phyloP scores from a whole-genome alignment of 2,113 vertebrate genomes.

The Barbus barbus region DNA sequence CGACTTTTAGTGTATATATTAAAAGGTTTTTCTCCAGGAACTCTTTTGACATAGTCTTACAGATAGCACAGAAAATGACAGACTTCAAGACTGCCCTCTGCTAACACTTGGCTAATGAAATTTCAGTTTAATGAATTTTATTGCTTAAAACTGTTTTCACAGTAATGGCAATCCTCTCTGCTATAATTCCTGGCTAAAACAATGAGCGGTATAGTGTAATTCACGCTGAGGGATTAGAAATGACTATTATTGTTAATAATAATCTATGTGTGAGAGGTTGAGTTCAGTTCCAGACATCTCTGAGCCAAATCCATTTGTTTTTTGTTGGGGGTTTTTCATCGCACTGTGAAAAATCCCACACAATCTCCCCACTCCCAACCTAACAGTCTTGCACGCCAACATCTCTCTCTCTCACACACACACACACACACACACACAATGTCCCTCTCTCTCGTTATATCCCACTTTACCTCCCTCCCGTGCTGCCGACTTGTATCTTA shows the following conservation, averaged over 20 bases:
- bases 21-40: not conserved
- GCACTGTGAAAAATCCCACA: not conserved
- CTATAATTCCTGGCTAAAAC: constrained; percentile 26
- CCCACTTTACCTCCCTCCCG: constrained; percentile 16
- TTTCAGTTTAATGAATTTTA: not conserved
- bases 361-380: not conserved
- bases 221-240: constrained; percentile 6
- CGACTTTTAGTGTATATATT: too few species aligned
- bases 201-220: constrained; percentile 22
- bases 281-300: constrained; percentile 31
- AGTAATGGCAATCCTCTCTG: constrained; percentile 19
- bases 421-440: not conserved
- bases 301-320: constrained; percentile 39
- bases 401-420: not conserved
- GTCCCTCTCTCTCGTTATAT: not conserved
- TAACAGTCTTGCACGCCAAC: not conserved
- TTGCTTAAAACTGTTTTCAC: constrained; percentile 28
- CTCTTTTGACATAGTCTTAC: not conserved
- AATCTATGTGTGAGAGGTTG: constrained; percentile 30
- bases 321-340: not conserved
- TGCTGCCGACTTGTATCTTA: constrained; percentile 20
- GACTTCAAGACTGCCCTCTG: not conserved
- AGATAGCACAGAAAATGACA: not conserved
- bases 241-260: not conserved
- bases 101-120: constrained; percentile 6